Evolutionary conservation across 1,140 invertebrate species (phyloP), one percentile per base, ranked within the genome.

Genomic region (Conus betulinus): DNA sequence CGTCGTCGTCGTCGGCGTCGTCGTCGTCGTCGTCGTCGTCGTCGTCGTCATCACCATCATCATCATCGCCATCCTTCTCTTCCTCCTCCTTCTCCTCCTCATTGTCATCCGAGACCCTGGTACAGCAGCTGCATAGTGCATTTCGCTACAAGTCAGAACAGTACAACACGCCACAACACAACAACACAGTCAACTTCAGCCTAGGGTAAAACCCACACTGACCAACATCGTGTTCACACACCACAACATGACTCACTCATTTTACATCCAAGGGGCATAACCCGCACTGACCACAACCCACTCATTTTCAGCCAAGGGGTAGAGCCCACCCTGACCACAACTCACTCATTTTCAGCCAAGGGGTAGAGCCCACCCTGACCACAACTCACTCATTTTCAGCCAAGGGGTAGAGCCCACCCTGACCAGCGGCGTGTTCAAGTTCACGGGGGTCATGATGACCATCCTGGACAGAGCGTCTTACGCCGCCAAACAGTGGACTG

Each of bases 381-480:
- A n/a, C n/a, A n/a, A n/a, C n/a, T n/a, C n/a, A n/a, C n/a, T 57
- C 13, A 5, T 55, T 57, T 5, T 5, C 84, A 85, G 84, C 3
- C 57, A 63, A 67, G 84, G 84, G 8, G 84, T 85, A 25, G 84
- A 85, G 57, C 84, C 84, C 4, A 85, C 84, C n/a, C 57, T 67
- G 25, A 85, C 84, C 3, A 57, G 51, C 60, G 84, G 84, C 5
- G 84, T 85, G 55, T 85, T 85, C 84, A 85, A 85, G 67, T 85
- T 85, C 84, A 85, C 84, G 53, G 84, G 84, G n/a, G 27, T 85
- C 67, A 63, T 85, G 67, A 85, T 85, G 84, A 74, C 84, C 27
- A 85, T 85, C 53, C 57, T 85, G 67, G 84, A 85, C 84, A 60
- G 67, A 25, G 84, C 84, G 8, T 67, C 84, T 13, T 85, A 67